Base-by-base conservation (phyloP, 2,888 invertebrate genomes). In the Pharmacophagus antenor region DNA sequence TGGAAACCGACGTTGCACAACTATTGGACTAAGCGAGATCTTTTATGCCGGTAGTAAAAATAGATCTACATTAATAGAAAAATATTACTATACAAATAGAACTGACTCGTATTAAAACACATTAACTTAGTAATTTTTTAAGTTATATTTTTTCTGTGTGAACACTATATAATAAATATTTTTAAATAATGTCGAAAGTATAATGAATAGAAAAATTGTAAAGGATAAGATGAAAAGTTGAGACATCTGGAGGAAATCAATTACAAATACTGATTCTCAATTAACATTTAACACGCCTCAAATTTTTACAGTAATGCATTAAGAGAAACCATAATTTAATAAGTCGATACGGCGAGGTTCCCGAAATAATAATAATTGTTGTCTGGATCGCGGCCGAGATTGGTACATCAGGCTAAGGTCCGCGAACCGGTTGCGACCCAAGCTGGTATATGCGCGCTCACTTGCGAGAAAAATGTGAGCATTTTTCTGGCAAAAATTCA, bases 31-130 rank as follows among this genome's bases (percentile, higher is more conserved):
- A 62, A 54, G 50, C 51, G 74, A 71, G 75, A 76, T 74, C 76
- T 88, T 89, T 80, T 87, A 87, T 86, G 31, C 15, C 85, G 72
- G 79, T 74, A 73, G 79, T 82, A 85, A 75, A 84, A 87, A 88
- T 86, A 87, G 83, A 79, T 68, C 69, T 65, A 71, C 31, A 18
- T 2, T n/a, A 42, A 42, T 17, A 42, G 17, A 17, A 15, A 17
- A 0, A 42, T 4, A 1, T 42, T 2, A 15, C 2, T 42, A 17
- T 4, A 17, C 10, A 42, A 42, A 17, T 6, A 42, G 17, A 42
- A 42, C 2, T 41, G n/a, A 15, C n/a, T n/a, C n/a, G n/a, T n/a
- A n/a, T n/a, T n/a, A 41, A 2, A 41, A 10, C 27, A 27, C 31
- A 10, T 31, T 31, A 15, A 31, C 15, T 12, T 12, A 12, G 8